Evolutionary conservation across 2,113 vertebrate genomes (phyloP).

Genomic region (sheep (Ovis aries)): ARS-UI_Ramb_v3.0 NC_056066.1:75953001-75953500

Average conservation of each 20-base stretch:
- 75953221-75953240: not conserved
- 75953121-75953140: not conserved
- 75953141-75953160: not conserved
- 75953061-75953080: not conserved
- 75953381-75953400: not conserved
- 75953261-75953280: not conserved
- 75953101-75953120: not conserved
- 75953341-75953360: not conserved
- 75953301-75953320: not conserved
- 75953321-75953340: not conserved
- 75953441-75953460: not conserved
- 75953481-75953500: not conserved
- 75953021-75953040: not conserved
- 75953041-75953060: not conserved
- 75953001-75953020: not conserved
- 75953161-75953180: not conserved
- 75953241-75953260: not conserved
- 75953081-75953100: not conserved
- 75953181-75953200: not conserved
- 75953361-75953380: not conserved
- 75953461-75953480: not conserved
- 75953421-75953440: not conserved
- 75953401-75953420: not conserved
- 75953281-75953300: not conserved
- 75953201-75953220: too few relatives aligned